Conservation (phyloP, 1,140 invertebrate genomes). For the Drosophila albomicans region DNA sequence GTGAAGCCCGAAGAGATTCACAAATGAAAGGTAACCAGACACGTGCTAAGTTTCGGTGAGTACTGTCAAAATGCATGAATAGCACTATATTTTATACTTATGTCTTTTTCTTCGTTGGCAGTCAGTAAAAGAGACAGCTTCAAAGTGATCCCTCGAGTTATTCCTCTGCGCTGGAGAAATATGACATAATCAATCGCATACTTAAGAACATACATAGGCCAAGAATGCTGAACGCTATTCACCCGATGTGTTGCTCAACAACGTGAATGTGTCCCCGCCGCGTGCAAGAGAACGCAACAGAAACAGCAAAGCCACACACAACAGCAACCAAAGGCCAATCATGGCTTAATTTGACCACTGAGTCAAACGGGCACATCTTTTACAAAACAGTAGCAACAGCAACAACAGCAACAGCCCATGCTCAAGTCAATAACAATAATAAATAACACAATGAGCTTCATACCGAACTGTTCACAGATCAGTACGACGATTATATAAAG, state of each 20-base stretch:
- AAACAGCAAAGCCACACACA: slow-evolving; percentile 15
- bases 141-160: slow-evolving; percentile 57
- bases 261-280: slow-evolving; percentile 73
- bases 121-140: slow-evolving; percentile 71
- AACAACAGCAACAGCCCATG: slow-evolving; percentile 41
- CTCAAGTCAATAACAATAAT: slow-evolving; percentile 42
- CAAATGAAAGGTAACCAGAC: slow-evolving; percentile 83
- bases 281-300: slow-evolving; percentile 55
- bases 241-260: slow-evolving; percentile 69
- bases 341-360: slow-evolving; percentile 35
- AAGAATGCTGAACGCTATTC: slow-evolving; percentile 77
- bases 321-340: background rate
- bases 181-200: slow-evolving; percentile 72
- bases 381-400: slow-evolving; percentile 23
- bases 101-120: slow-evolving; percentile 18
- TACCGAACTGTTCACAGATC: slow-evolving; percentile 76
- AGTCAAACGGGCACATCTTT: slow-evolving; percentile 16
- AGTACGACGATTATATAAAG: slow-evolving; percentile 75
- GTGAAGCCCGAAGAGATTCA: slow-evolving; percentile 79
- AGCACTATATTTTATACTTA: background rate
- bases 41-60: slow-evolving; percentile 76
- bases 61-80: background rate
- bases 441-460: slow-evolving; percentile 62
- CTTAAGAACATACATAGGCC: slow-evolving; percentile 74
- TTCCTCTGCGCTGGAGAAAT: slow-evolving; percentile 75